Evolutionary conservation across 2,113 vertebrate species (phyloP).

Genomic region (Grallaria varia): DNA sequence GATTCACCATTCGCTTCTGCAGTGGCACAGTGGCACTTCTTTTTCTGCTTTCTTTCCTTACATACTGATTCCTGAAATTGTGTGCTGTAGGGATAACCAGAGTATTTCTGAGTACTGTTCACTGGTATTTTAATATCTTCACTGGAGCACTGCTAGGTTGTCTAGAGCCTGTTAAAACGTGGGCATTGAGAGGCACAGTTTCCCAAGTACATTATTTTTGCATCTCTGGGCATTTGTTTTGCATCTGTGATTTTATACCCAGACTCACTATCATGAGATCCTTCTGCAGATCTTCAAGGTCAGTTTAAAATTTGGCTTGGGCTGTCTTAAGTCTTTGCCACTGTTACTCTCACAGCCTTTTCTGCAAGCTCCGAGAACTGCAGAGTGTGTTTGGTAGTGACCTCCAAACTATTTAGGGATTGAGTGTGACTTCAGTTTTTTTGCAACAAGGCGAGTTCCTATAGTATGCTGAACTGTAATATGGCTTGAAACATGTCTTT

Average conservation of each 20-base stretch:
- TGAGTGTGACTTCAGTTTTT: conserved; percentile 23
- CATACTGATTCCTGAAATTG: not conserved
- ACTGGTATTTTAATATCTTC: not conserved
- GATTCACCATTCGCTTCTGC: not conserved
- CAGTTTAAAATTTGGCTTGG: conserved; percentile 25
- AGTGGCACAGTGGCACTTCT: not conserved
- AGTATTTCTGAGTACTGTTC: not conserved
- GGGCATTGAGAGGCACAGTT: not conserved
- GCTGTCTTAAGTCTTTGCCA: conserved; percentile 39
- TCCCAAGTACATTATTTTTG: not conserved
- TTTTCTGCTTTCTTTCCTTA: not conserved
- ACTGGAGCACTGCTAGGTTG: not conserved
- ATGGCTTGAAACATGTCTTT: not conserved
- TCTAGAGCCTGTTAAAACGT: not conserved
- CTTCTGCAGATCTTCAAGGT: conserved; percentile 49
- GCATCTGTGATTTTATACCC: conserved; percentile 32
- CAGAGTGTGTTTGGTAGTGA: not conserved
- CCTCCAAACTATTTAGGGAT: conserved; percentile 38
- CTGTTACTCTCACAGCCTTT: conserved; percentile 45
- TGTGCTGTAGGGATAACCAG: not conserved
- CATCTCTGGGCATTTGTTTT: conserved; percentile 48
- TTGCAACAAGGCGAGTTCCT: not conserved
- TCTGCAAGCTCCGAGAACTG: not conserved
- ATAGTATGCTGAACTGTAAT: not conserved
- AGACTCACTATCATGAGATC: conserved; percentile 14